A percentile compares a stretch with the other conserved stretches of the same genome.
Evolutionary conservation across 2,797 vertebrate genomes (phyloP).

Genomic region (Etheostoma perlongum): DNA sequence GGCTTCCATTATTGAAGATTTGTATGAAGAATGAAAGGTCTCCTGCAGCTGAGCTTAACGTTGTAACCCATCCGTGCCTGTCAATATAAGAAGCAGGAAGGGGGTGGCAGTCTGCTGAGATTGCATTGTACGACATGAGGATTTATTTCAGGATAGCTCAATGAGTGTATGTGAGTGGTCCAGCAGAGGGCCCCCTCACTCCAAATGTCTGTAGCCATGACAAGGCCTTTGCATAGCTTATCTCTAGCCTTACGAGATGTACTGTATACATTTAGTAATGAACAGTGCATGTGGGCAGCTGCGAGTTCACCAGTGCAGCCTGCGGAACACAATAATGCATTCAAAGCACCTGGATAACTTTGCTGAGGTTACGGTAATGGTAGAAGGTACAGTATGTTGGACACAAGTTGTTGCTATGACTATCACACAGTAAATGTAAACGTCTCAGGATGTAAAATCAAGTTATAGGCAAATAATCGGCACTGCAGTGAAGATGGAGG

Average conservation of each 20-base stretch:
- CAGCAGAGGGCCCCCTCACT: slow-evolving; percentile 74
- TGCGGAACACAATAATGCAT: slow-evolving; percentile 41
- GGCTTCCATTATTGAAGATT: slow-evolving; percentile 1
- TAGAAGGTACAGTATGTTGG: slow-evolving; percentile 27
- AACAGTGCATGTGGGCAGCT: slow-evolving; percentile 37
- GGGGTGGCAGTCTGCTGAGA: slow-evolving; percentile 24
- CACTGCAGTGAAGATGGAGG: slow-evolving; percentile 61
- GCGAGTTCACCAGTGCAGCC: slow-evolving; percentile 23
- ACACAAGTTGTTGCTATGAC: slow-evolving; percentile 1
- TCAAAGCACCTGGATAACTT: slow-evolving; percentile 53
- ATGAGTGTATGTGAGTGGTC: slow-evolving; percentile 15
- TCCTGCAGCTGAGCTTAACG: slow-evolving; percentile 17
- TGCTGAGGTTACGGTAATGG: slow-evolving; percentile 41
- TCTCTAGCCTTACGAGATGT: slow-evolving; percentile 42
- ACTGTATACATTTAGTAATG: slow-evolving; percentile 50
- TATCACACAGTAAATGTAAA: slow-evolving; percentile 21
- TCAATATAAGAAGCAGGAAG: slow-evolving; percentile 13
- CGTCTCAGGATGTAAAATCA: slow-evolving; percentile 39
- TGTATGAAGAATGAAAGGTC: slow-evolving; percentile 14
- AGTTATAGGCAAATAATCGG: slow-evolving; percentile 44
- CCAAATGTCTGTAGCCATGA: slow-evolving; percentile 60
- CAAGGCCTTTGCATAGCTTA: slow-evolving; percentile 75
- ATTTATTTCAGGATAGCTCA: neutral
- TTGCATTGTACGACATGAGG: slow-evolving; percentile 8
- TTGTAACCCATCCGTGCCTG: slow-evolving; percentile 4